Conservation (phyloP, 1,140 invertebrate genomes). For the Maconellicoccus hirsutus region DNA sequence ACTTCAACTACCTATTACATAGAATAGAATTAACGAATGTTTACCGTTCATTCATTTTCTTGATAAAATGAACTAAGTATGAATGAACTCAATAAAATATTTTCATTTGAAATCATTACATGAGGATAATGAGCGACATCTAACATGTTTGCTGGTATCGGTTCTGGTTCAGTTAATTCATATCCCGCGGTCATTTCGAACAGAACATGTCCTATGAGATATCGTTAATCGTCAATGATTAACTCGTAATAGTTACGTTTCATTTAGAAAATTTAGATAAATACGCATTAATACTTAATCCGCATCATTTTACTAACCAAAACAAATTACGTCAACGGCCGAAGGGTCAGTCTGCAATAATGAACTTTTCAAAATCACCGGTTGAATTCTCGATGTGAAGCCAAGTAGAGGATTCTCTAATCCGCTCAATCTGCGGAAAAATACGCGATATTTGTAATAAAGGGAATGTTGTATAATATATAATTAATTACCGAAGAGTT, state of each 20-base stretch:
- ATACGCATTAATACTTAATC: background rate
- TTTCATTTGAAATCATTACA: slow-evolving; percentile 36
- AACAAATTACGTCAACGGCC: slow-evolving; percentile 60
- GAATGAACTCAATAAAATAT: too few relatives aligned
- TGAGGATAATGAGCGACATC: slow-evolving; percentile 64
- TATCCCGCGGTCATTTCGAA: slow-evolving; percentile 84
- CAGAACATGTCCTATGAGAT: slow-evolving; percentile 54
- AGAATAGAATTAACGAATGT: slow-evolving; percentile 5
- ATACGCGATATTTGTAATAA: background rate
- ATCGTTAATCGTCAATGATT: slow-evolving; percentile 20
- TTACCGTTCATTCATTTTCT: too few relatives aligned
- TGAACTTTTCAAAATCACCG: slow-evolving; percentile 42
- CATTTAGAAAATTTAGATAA: background rate
- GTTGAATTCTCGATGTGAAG: slow-evolving; percentile 51
- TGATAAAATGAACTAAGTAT: too few relatives aligned
- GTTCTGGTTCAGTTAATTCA: slow-evolving; percentile 59
- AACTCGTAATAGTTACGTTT: background rate
- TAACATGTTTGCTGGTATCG: slow-evolving; percentile 52
- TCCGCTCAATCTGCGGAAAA: slow-evolving; percentile 52
- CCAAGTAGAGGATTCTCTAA: slow-evolving; percentile 75
- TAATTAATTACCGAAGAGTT: too few relatives aligned
- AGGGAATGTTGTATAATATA: too few relatives aligned
- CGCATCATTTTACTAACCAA: slow-evolving; percentile 42
- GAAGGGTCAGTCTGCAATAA: slow-evolving; percentile 41
- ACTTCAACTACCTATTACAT: slow-evolving; percentile 56